phyloP scores from a whole-genome alignment of 92 coral and sea anemone genomes.

The Umimayanthus chanpuru region DNA sequence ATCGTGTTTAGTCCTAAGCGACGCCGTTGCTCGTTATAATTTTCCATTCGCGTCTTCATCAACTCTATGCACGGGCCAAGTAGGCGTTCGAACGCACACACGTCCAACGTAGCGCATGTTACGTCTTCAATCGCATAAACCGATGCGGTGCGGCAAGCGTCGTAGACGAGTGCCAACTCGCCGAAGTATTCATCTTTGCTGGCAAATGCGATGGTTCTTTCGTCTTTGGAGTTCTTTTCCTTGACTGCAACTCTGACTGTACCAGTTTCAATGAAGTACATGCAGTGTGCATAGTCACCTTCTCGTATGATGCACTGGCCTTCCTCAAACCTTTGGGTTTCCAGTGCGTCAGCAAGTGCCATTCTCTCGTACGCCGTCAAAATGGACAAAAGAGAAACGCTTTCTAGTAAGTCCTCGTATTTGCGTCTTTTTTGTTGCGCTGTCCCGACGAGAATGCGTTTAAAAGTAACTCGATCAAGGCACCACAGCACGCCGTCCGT shows the following conservation, averaged over 20 bases:
- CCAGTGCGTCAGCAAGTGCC: conserved; percentile 57
- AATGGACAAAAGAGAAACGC: conserved; percentile 49
- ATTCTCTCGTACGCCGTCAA: conserved; percentile 61
- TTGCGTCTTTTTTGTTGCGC: conserved; percentile 55
- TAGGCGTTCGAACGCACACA: conserved; percentile 61
- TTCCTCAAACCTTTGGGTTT: conserved; percentile 50
- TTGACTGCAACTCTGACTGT: conserved; percentile 48
- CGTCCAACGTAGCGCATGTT: conserved; percentile 57
- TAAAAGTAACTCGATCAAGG: conserved; percentile 58
- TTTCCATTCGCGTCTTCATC: conserved; percentile 53
- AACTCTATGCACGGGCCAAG: conserved; percentile 62
- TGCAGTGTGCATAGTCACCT: conserved; percentile 50
- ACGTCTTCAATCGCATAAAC: conserved; percentile 54
- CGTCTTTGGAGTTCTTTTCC: conserved; percentile 11
- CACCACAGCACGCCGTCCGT: conserved; percentile 60
- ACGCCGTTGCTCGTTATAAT: conserved; percentile 52
- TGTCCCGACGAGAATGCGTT: conserved; percentile 59
- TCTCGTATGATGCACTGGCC: conserved; percentile 56
- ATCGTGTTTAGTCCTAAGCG: conserved; percentile 50
- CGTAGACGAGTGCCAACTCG: conserved; percentile 59
- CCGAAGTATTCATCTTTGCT: conserved; percentile 62
- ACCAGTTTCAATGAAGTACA: conserved; percentile 64
- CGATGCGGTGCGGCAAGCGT: conserved; percentile 53
- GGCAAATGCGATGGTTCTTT: conserved; percentile 47
- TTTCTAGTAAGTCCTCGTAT: conserved; percentile 54